Conservation (phyloP, 2,113 vertebrate genomes). For the Ptilonorhynchus violaceus region DNA sequence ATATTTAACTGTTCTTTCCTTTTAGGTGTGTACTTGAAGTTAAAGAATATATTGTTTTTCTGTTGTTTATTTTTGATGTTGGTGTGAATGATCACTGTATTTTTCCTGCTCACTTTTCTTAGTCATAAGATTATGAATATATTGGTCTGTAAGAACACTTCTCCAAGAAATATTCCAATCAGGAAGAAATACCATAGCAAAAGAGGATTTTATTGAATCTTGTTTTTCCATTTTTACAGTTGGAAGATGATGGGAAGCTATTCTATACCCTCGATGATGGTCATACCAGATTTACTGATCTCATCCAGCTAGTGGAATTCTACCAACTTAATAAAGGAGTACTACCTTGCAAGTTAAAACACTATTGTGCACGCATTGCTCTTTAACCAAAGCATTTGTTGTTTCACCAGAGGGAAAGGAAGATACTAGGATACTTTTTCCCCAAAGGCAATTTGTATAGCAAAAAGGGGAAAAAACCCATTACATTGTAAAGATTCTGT, state of each 20-base stretch:
- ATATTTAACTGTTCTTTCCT: background rate
- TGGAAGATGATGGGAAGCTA: constrained; percentile 88
- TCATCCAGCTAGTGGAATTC: constrained; percentile 97
- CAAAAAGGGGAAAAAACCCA: background rate
- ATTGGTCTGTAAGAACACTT: background rate
- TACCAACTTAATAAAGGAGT: constrained; percentile 94
- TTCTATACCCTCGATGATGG: constrained; percentile 94
- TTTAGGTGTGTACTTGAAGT: background rate
- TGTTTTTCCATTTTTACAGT: constrained; percentile 70
- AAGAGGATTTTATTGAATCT: background rate
- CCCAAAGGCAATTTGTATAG: background rate
- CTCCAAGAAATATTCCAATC: background rate
- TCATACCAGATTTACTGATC: constrained; percentile 92
- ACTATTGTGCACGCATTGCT: constrained; percentile 87
- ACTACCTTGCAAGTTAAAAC: constrained; percentile 94
- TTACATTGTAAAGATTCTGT: constrained; percentile 38
- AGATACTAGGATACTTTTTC: constrained; percentile 1
- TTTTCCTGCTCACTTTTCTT: background rate
- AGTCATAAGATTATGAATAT: background rate
- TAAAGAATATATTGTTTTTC: background rate
- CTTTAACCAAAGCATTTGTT: constrained; percentile 76
- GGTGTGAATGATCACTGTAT: background rate
- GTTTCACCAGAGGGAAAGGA: constrained; percentile 20
- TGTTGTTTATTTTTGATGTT: background rate
- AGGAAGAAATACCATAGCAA: background rate